Conservation (phyloP, 2,888 invertebrate species). For the Hypena proboscidalis region DNA sequence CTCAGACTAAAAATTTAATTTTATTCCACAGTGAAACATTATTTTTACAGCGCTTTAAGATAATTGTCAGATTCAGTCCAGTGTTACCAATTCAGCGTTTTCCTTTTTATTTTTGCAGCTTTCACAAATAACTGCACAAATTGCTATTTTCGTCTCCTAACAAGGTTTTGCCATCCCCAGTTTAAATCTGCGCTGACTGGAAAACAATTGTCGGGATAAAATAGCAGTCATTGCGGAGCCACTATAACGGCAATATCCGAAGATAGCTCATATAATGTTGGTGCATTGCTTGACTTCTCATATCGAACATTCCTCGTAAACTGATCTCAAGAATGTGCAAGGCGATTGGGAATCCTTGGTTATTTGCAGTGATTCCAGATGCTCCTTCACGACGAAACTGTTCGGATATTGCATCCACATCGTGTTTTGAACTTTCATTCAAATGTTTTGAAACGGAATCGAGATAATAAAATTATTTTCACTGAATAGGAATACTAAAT, state of each 20-base stretch:
- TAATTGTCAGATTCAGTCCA: conserved; percentile 48
- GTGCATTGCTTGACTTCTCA: conserved; percentile 48
- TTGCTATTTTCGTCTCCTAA: conserved; percentile 8
- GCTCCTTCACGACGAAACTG: conserved; percentile 47
- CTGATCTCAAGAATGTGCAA: conserved; percentile 52
- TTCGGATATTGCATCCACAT: conserved; percentile 50
- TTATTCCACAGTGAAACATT: conserved; percentile 50
- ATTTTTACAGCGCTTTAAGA: conserved; percentile 49
- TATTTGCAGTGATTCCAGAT: conserved; percentile 62
- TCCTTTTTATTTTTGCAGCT: conserved; percentile 4
- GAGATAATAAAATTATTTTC: conserved; percentile 43
- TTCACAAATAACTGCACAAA: conserved; percentile 9
- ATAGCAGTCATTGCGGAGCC: conserved; percentile 2
- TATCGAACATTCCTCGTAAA: conserved; percentile 56
- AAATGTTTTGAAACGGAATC: conserved; percentile 15
- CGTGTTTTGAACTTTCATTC: conserved; percentile 28
- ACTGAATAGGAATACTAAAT: conserved; percentile 38
- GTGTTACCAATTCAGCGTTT: conserved; percentile 28
- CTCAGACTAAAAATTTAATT: conserved; percentile 55
- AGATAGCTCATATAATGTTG: conserved; percentile 43
- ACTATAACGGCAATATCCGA: conserved; percentile 33
- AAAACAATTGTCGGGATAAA: conserved; percentile 4
- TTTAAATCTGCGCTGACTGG: conserved; percentile 3
- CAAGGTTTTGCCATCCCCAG: neutral
- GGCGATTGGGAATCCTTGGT: conserved; percentile 48